Conservation (phyloP, 1,140 invertebrate genomes). For the Euwallacea fornicatus region DNA sequence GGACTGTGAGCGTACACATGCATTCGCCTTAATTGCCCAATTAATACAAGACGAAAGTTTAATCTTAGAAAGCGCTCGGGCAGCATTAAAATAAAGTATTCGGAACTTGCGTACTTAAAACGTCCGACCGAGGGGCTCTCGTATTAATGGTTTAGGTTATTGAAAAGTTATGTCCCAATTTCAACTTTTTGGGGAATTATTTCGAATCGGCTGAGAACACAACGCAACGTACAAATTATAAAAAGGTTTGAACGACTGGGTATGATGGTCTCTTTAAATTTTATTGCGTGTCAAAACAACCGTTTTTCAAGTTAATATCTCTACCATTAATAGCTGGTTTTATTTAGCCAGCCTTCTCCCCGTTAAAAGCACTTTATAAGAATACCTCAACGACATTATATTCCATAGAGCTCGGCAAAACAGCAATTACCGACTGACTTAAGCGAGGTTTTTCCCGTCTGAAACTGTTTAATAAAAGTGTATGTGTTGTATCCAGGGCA, state of each 20-base stretch:
- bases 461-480: conserved; percentile 21
- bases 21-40: conserved; percentile 27
- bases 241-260: too few species aligned
- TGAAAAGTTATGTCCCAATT: conserved; percentile 15
- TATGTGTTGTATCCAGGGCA: conserved; percentile 14
- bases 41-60: conserved; percentile 33
- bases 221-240: too few species aligned
- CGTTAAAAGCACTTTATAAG: conserved; percentile 9
- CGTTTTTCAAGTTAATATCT: conserved; percentile 1
- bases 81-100: conserved; percentile 28
- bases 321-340: conserved; percentile 6
- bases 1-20: conserved; percentile 23
- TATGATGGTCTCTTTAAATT: too few species aligned
- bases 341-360: conserved; percentile 6
- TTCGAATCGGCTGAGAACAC: too few species aligned
- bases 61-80: conserved; percentile 27
- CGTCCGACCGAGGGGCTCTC: conserved; percentile 10
- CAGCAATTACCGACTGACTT: conserved; percentile 20
- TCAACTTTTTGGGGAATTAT: too few species aligned
- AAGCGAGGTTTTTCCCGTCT: conserved; percentile 6
- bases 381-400: conserved; percentile 16
- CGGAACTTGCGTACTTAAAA: conserved; percentile 28
- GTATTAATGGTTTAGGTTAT: conserved; percentile 30
- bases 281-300: not conserved
- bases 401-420: conserved; percentile 8